These are phyloP conservation scores for Batillaria attramentaria DNA, from an alignment of 1,140 invertebrate species.

Conservation along the genomic window DNA sequence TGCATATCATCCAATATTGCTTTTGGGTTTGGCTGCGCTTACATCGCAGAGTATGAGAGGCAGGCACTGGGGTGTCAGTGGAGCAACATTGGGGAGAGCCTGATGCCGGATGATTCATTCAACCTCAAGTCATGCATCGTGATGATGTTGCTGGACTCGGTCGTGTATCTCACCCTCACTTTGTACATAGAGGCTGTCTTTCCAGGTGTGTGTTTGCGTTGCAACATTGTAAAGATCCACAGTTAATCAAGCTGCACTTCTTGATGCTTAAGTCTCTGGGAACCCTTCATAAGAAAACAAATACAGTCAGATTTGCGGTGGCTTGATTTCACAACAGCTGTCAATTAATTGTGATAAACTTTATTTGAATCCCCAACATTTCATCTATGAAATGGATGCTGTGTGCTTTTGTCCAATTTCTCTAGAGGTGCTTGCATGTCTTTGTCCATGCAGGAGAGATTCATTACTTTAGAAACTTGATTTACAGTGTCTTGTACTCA, in stretches of 20 bases:
- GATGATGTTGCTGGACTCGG: conserved; percentile 75
- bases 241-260: background rate
- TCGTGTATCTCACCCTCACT: conserved; percentile 73
- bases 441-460: too few relatives aligned
- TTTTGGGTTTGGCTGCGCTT: conserved; percentile 82
- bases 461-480: conserved; percentile 9
- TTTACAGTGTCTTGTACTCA: too few relatives aligned
- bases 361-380: too few relatives aligned
- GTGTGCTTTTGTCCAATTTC: too few relatives aligned
- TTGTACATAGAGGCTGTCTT: conserved; percentile 79
- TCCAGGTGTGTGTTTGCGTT: conserved; percentile 77
- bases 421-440: background rate
- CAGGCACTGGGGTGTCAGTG: conserved; percentile 81
- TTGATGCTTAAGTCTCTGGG: too few relatives aligned
- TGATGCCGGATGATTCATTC: conserved; percentile 82
- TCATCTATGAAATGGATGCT: too few relatives aligned
- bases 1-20: conserved; percentile 82
- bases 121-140: conserved; percentile 76
- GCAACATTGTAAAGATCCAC: too few relatives aligned
- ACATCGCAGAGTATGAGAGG: conserved; percentile 80
- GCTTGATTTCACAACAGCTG: too few relatives aligned
- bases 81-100: conserved; percentile 77
- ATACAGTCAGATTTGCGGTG: too few relatives aligned
- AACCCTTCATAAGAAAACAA: too few relatives aligned
- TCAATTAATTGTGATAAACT: too few relatives aligned